These are phyloP conservation scores for Amiota communis DNA, from an alignment of 2,888 invertebrate genomes.

Conservation along the genomic window DNA sequence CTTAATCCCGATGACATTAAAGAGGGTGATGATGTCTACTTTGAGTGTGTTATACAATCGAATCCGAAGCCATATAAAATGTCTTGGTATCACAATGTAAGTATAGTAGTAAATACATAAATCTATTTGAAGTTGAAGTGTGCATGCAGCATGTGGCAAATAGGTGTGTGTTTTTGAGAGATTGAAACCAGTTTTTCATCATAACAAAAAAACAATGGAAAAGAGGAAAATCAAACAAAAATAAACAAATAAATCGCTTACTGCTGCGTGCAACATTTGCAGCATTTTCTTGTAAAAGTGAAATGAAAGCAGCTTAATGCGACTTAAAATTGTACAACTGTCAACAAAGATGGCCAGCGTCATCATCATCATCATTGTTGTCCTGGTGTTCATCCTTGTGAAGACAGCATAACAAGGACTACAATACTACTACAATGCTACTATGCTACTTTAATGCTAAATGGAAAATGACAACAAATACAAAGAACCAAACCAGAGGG, in stretches of 20 bases:
- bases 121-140: conserved; percentile 15
- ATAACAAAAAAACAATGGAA: background rate
- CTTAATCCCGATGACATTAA: conserved; percentile 90
- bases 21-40: conserved; percentile 92
- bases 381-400: background rate
- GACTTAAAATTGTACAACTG: conserved; percentile 21
- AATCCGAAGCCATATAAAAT: conserved; percentile 89
- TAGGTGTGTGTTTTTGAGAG: background rate
- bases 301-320: conserved; percentile 19
- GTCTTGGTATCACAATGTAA: conserved; percentile 91
- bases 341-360: background rate
- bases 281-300: conserved; percentile 7
- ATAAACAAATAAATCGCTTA: conserved; percentile 9
- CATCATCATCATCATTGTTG: conserved; percentile 5
- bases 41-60: conserved; percentile 88
- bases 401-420: conserved; percentile 15
- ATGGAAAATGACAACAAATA: too few species aligned
- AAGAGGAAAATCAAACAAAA: background rate
- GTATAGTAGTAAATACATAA: conserved; percentile 68
- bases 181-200: background rate
- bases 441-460: too few species aligned
- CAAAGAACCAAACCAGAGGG: too few species aligned
- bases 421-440: background rate
- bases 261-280: background rate
- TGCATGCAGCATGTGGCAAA: conserved; percentile 10